phyloP scores from a whole-genome alignment of 2,797 vertebrate genomes.

The Gobio occitaniae region DNA sequence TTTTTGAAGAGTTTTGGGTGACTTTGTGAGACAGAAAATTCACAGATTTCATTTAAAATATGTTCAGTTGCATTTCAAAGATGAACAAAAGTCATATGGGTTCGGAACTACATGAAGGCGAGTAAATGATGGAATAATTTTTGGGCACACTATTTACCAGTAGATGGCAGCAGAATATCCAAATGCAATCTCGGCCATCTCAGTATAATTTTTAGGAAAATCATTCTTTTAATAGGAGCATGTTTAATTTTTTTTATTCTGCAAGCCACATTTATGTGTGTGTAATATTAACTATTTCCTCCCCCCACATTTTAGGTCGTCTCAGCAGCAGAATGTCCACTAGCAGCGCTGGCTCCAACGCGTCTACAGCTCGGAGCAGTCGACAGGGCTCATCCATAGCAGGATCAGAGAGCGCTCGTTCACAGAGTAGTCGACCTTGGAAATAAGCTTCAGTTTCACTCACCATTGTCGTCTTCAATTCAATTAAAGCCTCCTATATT shows the following conservation, averaged over 20 bases:
- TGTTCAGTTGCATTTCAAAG: too few relatives aligned
- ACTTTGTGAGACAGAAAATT: too few relatives aligned
- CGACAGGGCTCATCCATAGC: conserved; percentile 67
- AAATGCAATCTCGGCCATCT: not conserved
- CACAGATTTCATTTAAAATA: too few relatives aligned
- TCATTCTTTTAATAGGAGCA: not conserved
- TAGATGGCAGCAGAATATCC: conserved; percentile 16
- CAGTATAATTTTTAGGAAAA: not conserved
- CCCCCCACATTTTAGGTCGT: conserved; percentile 72
- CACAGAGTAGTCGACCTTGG: conserved; percentile 84
- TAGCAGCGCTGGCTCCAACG: conserved; percentile 73
- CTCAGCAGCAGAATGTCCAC: conserved; percentile 78
- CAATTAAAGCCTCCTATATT: conserved; percentile 39
- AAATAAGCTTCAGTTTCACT: conserved; percentile 74
- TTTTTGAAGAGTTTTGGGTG: too few relatives aligned
- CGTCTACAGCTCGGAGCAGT: conserved; percentile 65
- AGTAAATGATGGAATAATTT: too few relatives aligned
- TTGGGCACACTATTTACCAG: not conserved
- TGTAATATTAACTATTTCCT: not conserved
- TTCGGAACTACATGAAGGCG: too few relatives aligned
- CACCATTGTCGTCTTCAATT: conserved; percentile 1
- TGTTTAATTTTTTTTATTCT: not conserved
- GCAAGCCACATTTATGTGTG: not conserved
- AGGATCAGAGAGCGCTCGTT: conserved; percentile 62
- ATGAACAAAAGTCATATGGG: too few relatives aligned